phyloP scores from a whole-genome alignment of 2,113 vertebrate species.

The Morone chrysops region DNA sequence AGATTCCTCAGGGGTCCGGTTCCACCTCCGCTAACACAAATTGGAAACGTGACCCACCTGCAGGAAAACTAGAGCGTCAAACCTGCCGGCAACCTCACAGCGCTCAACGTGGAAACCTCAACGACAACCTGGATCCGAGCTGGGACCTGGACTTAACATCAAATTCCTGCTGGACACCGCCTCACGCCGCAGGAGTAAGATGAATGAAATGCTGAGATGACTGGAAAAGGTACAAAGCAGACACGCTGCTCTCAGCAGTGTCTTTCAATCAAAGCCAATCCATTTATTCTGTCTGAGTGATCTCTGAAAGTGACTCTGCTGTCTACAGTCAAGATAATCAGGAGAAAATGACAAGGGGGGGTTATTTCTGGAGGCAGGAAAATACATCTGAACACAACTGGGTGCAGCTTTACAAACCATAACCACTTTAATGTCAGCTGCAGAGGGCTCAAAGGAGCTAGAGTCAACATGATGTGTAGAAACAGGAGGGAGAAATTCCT shows the following conservation, averaged over 20 bases:
- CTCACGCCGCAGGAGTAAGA: background rate
- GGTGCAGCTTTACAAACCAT: background rate
- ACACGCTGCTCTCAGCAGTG: background rate
- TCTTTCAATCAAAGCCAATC: slow-evolving; percentile 33
- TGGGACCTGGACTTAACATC: background rate
- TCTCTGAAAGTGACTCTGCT: slow-evolving; percentile 45
- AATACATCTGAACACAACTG: slow-evolving; percentile 2
- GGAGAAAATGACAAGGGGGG: slow-evolving; percentile 12
- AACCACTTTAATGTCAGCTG: background rate
- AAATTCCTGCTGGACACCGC: slow-evolving; percentile 23
- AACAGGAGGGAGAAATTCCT: slow-evolving; percentile 17
- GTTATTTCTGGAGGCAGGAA: background rate
- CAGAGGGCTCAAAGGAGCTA: background rate
- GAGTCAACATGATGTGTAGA: background rate
- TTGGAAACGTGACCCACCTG: slow-evolving; percentile 72
- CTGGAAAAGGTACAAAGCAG: slow-evolving; percentile 13
- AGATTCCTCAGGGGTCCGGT: slow-evolving; percentile 69
- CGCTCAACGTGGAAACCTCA: slow-evolving; percentile 14
- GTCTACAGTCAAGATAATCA: slow-evolving; percentile 23
- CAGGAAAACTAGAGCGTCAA: slow-evolving; percentile 53
- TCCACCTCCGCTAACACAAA: slow-evolving; percentile 70
- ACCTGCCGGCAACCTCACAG: slow-evolving; percentile 28
- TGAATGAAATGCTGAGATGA: slow-evolving; percentile 30
- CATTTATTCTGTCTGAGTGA: slow-evolving; percentile 42
- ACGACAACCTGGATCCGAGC: slow-evolving; percentile 31